phyloP scores from a whole-genome alignment of 2,797 vertebrate genomes.

The Hipposideros larvatus region DNA sequence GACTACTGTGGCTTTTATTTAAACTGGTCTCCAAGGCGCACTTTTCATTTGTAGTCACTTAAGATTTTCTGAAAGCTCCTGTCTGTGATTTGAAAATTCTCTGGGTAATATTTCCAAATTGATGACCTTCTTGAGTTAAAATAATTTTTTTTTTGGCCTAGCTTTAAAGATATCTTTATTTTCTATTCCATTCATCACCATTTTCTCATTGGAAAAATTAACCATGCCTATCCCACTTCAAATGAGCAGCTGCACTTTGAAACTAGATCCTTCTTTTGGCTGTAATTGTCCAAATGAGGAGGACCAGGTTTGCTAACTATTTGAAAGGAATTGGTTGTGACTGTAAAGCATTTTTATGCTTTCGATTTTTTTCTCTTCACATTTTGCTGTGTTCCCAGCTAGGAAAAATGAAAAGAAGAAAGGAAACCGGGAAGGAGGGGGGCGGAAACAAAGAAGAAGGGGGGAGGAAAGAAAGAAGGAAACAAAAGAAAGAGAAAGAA shows the following conservation, averaged over 20 bases:
- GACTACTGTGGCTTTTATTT: constrained; percentile 56
- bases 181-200: constrained; percentile 76
- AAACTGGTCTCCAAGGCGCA: constrained; percentile 50
- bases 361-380: constrained; percentile 13
- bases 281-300: constrained; percentile 75
- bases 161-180: constrained; percentile 76
- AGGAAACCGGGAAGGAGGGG: neutral
- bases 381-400: constrained; percentile 48
- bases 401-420: neutral
- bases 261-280: constrained; percentile 71
- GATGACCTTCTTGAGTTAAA: constrained; percentile 77
- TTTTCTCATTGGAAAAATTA: constrained; percentile 81
- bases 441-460: neutral
- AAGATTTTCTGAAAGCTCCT: constrained; percentile 53
- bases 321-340: constrained; percentile 78
- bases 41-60: constrained; percentile 66
- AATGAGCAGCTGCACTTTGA: constrained; percentile 82
- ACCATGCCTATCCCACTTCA: constrained; percentile 79
- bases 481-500: neutral
- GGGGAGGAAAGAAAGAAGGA: neutral
- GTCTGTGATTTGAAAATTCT: constrained; percentile 66
- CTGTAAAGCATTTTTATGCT: constrained; percentile 68
- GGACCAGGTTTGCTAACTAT: constrained; percentile 67
- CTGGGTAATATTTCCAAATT: constrained; percentile 76
- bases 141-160: constrained; percentile 31